These are phyloP conservation scores for Stichopus horrens DNA, from an alignment of 53 echinoderm and acorn worm genomes.

Conservation along the genomic window DNA sequence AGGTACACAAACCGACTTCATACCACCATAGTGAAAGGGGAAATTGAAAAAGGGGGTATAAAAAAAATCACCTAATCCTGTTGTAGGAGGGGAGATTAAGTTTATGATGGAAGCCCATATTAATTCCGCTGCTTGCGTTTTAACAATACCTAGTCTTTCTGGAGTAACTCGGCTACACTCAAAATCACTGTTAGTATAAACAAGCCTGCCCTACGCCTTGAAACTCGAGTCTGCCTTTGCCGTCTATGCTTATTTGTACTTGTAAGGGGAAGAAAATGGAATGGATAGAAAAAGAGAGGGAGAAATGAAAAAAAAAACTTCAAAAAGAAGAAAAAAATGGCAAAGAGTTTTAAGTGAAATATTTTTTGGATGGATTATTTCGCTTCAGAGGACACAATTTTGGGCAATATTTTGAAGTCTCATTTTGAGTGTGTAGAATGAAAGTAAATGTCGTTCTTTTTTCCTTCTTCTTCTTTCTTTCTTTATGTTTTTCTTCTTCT, in stretches of 20 bases:
- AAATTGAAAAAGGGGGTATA: constrained; percentile 20
- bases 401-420: constrained; percentile 26
- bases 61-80: constrained; percentile 19
- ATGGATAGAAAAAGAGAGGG: neutral
- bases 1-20: constrained; percentile 26
- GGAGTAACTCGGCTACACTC: constrained; percentile 16
- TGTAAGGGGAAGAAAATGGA: neutral
- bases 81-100: constrained; percentile 35
- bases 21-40: neutral
- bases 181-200: constrained; percentile 21
- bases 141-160: constrained; percentile 22
- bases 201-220: constrained; percentile 14
- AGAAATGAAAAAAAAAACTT: neutral
- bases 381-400: constrained; percentile 38
- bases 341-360: constrained; percentile 43
- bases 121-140: constrained; percentile 37
- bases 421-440: constrained; percentile 12
- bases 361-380: constrained; percentile 45
- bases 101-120: constrained; percentile 32
- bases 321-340: neutral
- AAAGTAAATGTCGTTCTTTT: neutral
- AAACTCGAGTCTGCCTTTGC: constrained; percentile 26
- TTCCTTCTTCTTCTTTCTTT: neutral
- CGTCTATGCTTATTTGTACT: neutral
- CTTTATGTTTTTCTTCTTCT: neutral